phyloP scores from a whole-genome alignment of 2,113 vertebrate genomes.

The Donacobius atricapilla region DNA sequence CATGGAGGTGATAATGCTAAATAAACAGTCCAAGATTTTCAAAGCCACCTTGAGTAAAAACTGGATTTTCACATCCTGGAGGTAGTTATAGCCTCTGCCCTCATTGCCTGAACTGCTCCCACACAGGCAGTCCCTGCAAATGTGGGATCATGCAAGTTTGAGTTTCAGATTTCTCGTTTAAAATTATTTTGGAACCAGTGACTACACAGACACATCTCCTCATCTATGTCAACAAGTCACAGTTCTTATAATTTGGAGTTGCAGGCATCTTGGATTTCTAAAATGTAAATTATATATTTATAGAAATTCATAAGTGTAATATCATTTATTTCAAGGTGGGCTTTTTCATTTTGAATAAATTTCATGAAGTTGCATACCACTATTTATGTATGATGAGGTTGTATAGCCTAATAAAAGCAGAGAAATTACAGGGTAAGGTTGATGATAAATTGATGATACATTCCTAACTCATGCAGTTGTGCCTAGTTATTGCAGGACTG shows the following conservation, averaged over 20 bases:
- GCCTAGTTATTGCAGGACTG: background rate
- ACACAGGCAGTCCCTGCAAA: background rate
- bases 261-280: background rate
- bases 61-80: background rate
- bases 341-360: background rate
- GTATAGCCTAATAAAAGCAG: slow-evolving; percentile 7
- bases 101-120: background rate
- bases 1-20: background rate
- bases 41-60: background rate
- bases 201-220: background rate
- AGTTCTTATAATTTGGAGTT: background rate
- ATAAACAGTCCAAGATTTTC: background rate
- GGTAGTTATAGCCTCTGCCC: background rate
- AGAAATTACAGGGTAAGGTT: background rate
- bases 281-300: background rate
- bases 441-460: slow-evolving; percentile 14
- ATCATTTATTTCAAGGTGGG: background rate
- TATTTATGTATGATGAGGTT: background rate
- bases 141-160: background rate
- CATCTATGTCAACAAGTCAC: background rate
- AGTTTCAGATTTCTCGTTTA: slow-evolving; percentile 17
- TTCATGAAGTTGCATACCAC: background rate
- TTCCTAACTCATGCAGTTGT: slow-evolving; percentile 16
- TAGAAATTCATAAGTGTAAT: background rate
- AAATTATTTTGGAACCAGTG: background rate